phyloP scores from a whole-genome alignment of 2,797 vertebrate genomes.

The Rhabdomys pumilio region DNA sequence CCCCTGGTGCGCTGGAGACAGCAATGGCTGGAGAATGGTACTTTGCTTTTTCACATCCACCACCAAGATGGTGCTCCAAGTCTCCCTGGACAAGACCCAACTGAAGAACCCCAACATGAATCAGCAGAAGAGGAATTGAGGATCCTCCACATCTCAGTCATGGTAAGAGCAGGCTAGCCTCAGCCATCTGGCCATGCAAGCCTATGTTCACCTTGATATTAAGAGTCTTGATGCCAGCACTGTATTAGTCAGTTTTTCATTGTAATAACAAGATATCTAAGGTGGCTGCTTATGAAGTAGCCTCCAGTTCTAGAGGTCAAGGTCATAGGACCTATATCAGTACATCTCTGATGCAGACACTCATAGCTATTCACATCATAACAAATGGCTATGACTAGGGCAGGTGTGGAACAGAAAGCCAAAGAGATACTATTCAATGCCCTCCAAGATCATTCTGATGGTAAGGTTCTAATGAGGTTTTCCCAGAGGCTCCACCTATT shows the following conservation, averaged over 20 bases:
- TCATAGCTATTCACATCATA: background rate
- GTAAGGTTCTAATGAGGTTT: background rate
- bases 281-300: too few species aligned
- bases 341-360: background rate
- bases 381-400: background rate
- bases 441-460: background rate
- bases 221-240: background rate
- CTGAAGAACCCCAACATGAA: conserved; percentile 94
- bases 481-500: background rate
- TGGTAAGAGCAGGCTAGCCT: conserved; percentile 90
- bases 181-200: background rate
- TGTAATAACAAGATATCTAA: background rate
- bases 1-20: conserved; percentile 98
- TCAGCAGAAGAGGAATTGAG: conserved; percentile 97
- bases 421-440: background rate
- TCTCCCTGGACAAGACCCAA: conserved; percentile 93
- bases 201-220: background rate
- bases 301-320: background rate
- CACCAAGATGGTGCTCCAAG: conserved; percentile 96
- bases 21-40: conserved; percentile 99
- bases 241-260: background rate
- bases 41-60: conserved; percentile 98
- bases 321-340: background rate
- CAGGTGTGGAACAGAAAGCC: background rate
- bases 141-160: conserved; percentile 99